A percentile compares a stretch with the other conserved stretches of the same genome.
phyloP scores from a whole-genome alignment of 1,140 invertebrate genomes.

The Drosophila suzukii region DNA sequence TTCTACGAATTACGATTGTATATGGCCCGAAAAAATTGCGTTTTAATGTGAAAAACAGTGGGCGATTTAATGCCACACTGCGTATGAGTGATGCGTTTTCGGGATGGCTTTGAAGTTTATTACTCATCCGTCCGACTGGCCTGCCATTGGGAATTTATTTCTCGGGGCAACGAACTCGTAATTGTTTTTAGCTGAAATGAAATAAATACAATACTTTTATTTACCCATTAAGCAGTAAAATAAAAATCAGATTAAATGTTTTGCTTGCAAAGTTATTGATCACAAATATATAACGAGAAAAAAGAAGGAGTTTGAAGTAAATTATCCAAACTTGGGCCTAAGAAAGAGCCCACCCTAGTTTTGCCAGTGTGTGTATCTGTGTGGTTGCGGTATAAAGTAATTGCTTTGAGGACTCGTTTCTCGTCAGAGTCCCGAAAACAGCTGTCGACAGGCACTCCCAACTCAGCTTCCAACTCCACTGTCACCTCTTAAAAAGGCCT shows the following conservation, averaged over 20 bases:
- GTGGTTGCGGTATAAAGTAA: constrained; percentile 45
- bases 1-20: constrained; percentile 3
- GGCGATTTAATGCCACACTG: constrained; percentile 1
- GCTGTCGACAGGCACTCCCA: constrained; percentile 28
- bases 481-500: constrained; percentile 17
- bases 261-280: not conserved
- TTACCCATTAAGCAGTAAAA: too few species aligned
- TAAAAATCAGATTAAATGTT: not conserved
- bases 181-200: not conserved
- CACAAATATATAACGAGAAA: not conserved
- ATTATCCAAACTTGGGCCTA: not conserved
- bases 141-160: not conserved
- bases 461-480: constrained; percentile 5
- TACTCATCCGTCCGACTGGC: constrained; percentile 4
- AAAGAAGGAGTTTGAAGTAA: not conserved
- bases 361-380: constrained; percentile 1
- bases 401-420: constrained; percentile 44
- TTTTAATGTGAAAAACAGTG: not conserved
- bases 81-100: constrained; percentile 18
- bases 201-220: not conserved
- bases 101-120: not conserved
- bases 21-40: not conserved
- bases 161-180: too few species aligned
- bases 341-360: not conserved
- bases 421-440: constrained; percentile 40